Evolutionary conservation across 2,113 vertebrate species (phyloP).

Genomic region (Echinops telfairi): DNA sequence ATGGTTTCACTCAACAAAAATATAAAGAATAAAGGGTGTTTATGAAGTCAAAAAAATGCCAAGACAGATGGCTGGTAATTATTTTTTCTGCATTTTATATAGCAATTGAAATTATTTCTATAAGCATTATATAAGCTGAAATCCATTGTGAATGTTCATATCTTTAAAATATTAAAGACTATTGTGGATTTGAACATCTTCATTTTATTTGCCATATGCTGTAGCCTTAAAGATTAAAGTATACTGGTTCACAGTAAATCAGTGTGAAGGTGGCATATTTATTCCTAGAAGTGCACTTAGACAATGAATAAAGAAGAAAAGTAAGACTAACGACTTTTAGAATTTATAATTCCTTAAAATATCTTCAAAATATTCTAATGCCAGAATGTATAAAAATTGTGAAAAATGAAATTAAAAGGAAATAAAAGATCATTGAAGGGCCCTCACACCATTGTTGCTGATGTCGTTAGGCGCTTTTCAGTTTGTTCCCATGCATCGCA

Average conservation of each 20-base stretch:
- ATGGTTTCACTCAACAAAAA: background rate
- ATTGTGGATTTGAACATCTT: background rate
- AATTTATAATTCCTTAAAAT: background rate
- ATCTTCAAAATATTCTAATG: too few relatives aligned
- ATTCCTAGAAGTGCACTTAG: conserved; percentile 34
- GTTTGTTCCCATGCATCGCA: too few relatives aligned
- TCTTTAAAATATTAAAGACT: background rate
- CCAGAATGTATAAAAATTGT: background rate
- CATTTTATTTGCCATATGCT: background rate
- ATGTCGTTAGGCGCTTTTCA: too few relatives aligned
- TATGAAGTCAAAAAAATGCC: background rate
- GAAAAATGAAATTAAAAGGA: too few relatives aligned
- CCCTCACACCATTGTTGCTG: too few relatives aligned
- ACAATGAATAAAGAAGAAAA: background rate
- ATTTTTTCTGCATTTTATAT: background rate
- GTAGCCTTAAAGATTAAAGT: background rate
- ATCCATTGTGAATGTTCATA: background rate
- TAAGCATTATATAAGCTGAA: background rate
- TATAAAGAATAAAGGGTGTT: background rate
- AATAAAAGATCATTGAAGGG: too few relatives aligned
- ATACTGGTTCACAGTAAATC: background rate
- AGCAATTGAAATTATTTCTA: background rate
- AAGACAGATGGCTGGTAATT: background rate
- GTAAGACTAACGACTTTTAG: background rate
- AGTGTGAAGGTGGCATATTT: conserved; percentile 64